Percentiles rank a stretch among this genome's conserved stretches.
Evolutionary conservation across 2,113 vertebrate species (phyloP).

Genomic region (Ceuthmochares aereus): DNA sequence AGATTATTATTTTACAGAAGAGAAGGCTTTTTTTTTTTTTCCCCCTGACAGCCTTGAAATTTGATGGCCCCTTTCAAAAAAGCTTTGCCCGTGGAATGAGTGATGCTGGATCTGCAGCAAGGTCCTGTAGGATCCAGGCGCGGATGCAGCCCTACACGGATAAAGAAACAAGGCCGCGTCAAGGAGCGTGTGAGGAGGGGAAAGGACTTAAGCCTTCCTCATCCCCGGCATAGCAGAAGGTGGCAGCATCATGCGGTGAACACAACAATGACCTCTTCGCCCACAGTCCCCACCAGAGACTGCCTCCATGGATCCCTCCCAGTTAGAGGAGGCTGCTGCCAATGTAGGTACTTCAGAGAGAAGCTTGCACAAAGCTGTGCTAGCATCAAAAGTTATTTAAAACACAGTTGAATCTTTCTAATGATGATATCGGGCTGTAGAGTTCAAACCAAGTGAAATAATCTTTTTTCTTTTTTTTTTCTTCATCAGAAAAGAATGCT

Average conservation of each 20-base stretch:
- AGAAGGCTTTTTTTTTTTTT: not conserved
- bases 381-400: not conserved
- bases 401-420: slow-evolving; percentile 1
- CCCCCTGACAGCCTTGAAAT: not conserved
- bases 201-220: not conserved
- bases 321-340: fast-evolving
- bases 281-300: not conserved
- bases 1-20: not conserved
- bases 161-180: not conserved
- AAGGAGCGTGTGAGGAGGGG: not conserved
- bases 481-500: not conserved
- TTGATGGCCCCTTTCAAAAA: not conserved
- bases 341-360: not conserved
- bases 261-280: not conserved
- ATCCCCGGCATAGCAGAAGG: not conserved
- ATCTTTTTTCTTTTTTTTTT: not conserved
- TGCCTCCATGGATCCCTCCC: not conserved
- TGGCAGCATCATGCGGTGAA: fast-evolving
- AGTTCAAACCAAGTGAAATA: slow-evolving; percentile 19
- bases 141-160: not conserved
- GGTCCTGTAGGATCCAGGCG: not conserved
- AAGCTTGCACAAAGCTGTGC: not conserved
- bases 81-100: not conserved
- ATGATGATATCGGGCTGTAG: not conserved
- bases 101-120: fast-evolving